Conservation (phyloP, 1,140 invertebrate genomes). For the Arctopsyche grandis region DNA sequence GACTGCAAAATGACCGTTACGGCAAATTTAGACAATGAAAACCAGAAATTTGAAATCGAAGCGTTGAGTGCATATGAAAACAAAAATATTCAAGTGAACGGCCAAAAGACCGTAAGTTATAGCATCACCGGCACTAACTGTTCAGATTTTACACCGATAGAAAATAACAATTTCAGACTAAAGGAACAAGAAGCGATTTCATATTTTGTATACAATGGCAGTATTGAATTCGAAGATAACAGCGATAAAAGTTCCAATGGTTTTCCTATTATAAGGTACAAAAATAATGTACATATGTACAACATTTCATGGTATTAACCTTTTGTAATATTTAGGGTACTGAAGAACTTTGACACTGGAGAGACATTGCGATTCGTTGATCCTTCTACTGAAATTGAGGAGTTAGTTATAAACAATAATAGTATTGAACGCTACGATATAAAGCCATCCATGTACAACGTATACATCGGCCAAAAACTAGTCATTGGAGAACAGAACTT, state of each 20-base stretch:
- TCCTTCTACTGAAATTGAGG: neutral
- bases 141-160: neutral
- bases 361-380: slow-evolving; percentile 32
- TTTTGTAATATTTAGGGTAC: slow-evolving; percentile 57
- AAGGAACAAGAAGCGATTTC: slow-evolving; percentile 51
- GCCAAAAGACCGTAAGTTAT: slow-evolving; percentile 2
- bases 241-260: slow-evolving; percentile 61
- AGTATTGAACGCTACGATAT: slow-evolving; percentile 39
- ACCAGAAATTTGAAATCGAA: slow-evolving; percentile 28
- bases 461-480: slow-evolving; percentile 32
- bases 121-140: neutral
- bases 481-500: slow-evolving; percentile 21
- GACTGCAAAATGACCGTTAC: slow-evolving; percentile 29
- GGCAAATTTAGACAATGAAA: slow-evolving; percentile 29
- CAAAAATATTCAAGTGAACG: slow-evolving; percentile 49
- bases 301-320: slow-evolving; percentile 64
- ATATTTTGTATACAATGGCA: slow-evolving; percentile 48
- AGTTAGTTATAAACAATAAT: slow-evolving; percentile 18
- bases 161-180: slow-evolving; percentile 34
- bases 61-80: slow-evolving; percentile 56
- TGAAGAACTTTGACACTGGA: slow-evolving; percentile 30
- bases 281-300: slow-evolving; percentile 28
- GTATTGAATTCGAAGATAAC: slow-evolving; percentile 55
- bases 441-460: slow-evolving; percentile 36
- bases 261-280: slow-evolving; percentile 60